Percentiles rank a stretch among this genome's conserved stretches.
Conservation (phyloP, 2,888 invertebrate genomes). For the Ptycholaimellus sp. region DNA sequence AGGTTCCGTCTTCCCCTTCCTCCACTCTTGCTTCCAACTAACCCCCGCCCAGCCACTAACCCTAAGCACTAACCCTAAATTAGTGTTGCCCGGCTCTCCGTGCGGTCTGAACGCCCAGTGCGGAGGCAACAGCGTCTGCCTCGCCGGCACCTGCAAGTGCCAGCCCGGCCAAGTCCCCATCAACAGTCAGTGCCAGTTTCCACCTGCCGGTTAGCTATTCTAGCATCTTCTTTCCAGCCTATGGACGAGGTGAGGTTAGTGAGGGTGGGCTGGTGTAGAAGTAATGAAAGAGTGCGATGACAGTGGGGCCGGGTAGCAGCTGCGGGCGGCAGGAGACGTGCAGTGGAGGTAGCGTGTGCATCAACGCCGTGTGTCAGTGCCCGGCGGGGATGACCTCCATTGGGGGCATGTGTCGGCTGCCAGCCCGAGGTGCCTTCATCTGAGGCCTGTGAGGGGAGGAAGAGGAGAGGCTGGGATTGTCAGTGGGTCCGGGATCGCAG, state of each 20-base stretch:
- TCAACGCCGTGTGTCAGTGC: conserved; percentile 8
- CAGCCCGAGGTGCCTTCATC: conserved; percentile 7
- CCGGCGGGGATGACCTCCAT: conserved; percentile 12
- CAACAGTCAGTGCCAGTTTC: conserved; percentile 14
- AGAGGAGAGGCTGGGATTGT: too few relatives aligned
- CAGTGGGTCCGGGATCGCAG: too few relatives aligned
- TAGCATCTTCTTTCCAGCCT: not conserved
- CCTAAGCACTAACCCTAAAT: not conserved
- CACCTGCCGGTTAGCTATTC: conserved; percentile 12
- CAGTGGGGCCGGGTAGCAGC: too few relatives aligned
- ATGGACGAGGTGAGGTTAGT: not conserved
- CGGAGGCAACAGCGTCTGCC: conserved; percentile 17
- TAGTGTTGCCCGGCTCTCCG: conserved; percentile 18
- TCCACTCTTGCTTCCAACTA: not conserved
- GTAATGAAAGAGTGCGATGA: too few relatives aligned
- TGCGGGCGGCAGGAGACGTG: too few relatives aligned
- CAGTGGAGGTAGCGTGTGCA: too few relatives aligned
- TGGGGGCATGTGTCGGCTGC: conserved; percentile 13
- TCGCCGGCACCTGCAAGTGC: conserved; percentile 20
- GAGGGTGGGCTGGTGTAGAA: not conserved
- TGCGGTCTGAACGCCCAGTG: conserved; percentile 15
- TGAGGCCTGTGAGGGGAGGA: too few relatives aligned
- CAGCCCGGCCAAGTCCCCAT: conserved; percentile 11
- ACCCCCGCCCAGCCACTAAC: not conserved
- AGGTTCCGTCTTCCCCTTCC: conserved; percentile 11